Evolutionary conservation across 1,140 invertebrate species (phyloP).

Genomic region (Pogonognathellus flavescens): DNA sequence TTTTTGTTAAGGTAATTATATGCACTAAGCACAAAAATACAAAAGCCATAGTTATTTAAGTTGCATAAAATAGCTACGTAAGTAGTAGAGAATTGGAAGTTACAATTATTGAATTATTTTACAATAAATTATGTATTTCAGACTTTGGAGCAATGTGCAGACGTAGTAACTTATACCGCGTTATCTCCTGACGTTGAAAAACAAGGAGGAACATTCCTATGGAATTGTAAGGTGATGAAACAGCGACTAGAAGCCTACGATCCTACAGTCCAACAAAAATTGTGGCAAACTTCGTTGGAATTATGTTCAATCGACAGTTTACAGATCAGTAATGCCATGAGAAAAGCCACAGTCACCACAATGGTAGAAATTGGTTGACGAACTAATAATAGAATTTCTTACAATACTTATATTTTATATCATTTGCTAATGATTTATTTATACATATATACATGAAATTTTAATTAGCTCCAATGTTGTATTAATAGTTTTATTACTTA

Average conservation of each 20-base stretch:
- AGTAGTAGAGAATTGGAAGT: too few relatives aligned
- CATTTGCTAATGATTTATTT: too few relatives aligned
- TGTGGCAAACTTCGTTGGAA: constrained; percentile 23
- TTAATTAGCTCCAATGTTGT: not conserved
- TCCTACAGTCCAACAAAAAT: constrained; percentile 2
- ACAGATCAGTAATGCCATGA: constrained; percentile 20
- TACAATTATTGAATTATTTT: too few relatives aligned
- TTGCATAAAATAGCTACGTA: too few relatives aligned
- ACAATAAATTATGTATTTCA: constrained; percentile 51
- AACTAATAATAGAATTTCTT: not conserved
- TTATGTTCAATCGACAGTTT: constrained; percentile 12
- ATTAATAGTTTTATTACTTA: not conserved
- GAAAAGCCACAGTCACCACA: constrained; percentile 20
- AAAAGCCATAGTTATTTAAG: too few relatives aligned
- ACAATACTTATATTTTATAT: too few relatives aligned
- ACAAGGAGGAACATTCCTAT: constrained; percentile 55
- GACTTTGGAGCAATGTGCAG: constrained; percentile 68
- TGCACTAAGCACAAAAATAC: too few relatives aligned
- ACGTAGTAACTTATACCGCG: constrained; percentile 68
- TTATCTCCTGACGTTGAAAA: constrained; percentile 55
- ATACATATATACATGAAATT: too few relatives aligned
- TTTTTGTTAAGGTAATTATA: constrained; percentile 8
- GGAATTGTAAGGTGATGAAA: constrained; percentile 18
- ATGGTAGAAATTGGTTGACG: constrained; percentile 23
- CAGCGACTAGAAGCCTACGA: not conserved